Base-by-base conservation (phyloP, 2,797 vertebrate species). In the Hylomyscus alleni region DNA sequence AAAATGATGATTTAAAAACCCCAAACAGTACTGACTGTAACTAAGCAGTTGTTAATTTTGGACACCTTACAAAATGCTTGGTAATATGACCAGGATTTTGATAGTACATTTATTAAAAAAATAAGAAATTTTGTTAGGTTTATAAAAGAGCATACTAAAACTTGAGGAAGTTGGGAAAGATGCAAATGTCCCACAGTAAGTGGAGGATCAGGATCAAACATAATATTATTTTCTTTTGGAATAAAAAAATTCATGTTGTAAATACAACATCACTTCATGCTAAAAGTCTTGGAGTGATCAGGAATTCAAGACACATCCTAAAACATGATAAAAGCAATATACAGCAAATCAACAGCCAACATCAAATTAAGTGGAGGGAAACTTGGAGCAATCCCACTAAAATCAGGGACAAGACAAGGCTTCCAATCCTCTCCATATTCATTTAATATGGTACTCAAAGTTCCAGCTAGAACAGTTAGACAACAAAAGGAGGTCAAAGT, bases 121-220 rank as follows among this genome's bases (percentile, higher is more conserved):
- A 44, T 50, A 58, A 85, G 50, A 81, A 81, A 65, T 83, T 85
- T 31, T 67, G 44, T 95, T 80, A 26, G 52, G 50, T 90, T 92
- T 91, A 67, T 3, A 67, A 58, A 81, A 80, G 47, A 78, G 14
- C 19, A 52, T 85, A 60, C 24, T 37, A 86, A 69, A 3, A 20
- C 13, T 86, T 31, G 24, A 1, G 6, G 34, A 72, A 86, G 47
- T 69, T 52, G 31, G n/a, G 13, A n/a, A 72, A 69, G 10, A 54
- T 69, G 29, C 31, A n/a, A 52, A 14, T 24, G 67, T 69, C 17
- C 17, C 17, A 44, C 2, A 89, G 58, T 31, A 84, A 84, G 9
- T 56, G 69, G 6, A 62, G n/a, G 80, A 50, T 11, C 2, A 56
- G 56, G 12, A 78, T 24, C 29, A 82, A 87, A 86, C 4, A 44